Conservation (phyloP, 1,140 invertebrate species). For the Polypedilum pembai region DNA sequence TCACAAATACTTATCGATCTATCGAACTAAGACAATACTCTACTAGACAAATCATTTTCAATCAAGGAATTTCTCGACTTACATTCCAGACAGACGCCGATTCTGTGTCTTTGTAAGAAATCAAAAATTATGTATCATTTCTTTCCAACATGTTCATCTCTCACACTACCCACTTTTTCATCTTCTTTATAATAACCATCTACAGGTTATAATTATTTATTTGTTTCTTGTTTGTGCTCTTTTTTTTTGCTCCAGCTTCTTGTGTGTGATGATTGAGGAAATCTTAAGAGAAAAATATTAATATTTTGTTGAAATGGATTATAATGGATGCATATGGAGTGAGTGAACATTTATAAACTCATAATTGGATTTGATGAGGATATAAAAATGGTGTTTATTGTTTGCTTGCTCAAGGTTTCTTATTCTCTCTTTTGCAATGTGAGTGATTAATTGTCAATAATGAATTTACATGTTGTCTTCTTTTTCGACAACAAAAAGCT, state of each 20-base stretch:
- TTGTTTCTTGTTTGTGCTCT: not conserved
- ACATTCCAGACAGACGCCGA: constrained; percentile 21
- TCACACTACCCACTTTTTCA: constrained; percentile 3
- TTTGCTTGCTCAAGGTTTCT: no score
- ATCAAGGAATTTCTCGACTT: not conserved
- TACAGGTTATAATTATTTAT: constrained; percentile 27
- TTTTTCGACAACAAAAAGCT: no score
- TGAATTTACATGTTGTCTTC: no score
- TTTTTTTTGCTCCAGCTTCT: no score
- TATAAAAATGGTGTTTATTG: not conserved
- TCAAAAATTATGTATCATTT: constrained; percentile 28
- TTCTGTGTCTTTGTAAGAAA: not conserved
- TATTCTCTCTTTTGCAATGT: no score
- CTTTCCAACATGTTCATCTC: not conserved
- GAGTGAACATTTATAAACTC: constrained; percentile 19
- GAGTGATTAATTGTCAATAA: no score
- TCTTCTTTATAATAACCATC: not conserved
- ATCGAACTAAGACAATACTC: not conserved
- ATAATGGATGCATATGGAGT: not conserved
- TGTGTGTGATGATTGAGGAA: no score
- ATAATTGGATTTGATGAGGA: constrained; percentile 25
- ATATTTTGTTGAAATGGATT: not conserved
- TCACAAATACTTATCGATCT: constrained; percentile 5
- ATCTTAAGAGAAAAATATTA: not conserved
- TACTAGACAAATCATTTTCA: constrained; percentile 1